A percentile compares a stretch with the other conserved stretches of the same genome.
These are phyloP conservation scores for Pseudorasbora parva DNA, from an alignment of 2,113 vertebrate genomes.

Conservation along the genomic window DNA sequence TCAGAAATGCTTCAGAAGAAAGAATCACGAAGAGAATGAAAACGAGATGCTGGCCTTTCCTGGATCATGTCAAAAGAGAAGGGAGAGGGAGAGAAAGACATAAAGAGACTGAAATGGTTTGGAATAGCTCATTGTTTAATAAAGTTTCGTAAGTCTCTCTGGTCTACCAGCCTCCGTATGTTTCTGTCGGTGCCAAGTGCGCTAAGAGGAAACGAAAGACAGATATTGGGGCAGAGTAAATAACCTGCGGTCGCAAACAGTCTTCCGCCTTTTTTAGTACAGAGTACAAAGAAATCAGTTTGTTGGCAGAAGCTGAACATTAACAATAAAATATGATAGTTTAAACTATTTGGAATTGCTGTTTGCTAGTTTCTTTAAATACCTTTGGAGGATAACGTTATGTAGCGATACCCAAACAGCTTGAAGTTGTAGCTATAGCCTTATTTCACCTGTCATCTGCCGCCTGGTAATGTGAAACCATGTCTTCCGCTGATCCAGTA, in stretches of 20 bases:
- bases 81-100: constrained; percentile 63
- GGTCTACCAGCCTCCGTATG: constrained; percentile 57
- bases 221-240: neutral
- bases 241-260: constrained; percentile 7
- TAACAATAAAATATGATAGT: constrained; percentile 11
- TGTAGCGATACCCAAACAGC: constrained; percentile 5
- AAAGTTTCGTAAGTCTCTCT: constrained; percentile 70
- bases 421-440: constrained; percentile 28
- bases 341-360: constrained; percentile 16
- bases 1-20: constrained; percentile 75
- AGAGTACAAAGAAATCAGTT: neutral
- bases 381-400: neutral
- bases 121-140: constrained; percentile 70
- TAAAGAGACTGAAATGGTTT: constrained; percentile 65
- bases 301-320: constrained; percentile 6
- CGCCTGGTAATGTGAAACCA: constrained; percentile 25
- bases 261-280: neutral
- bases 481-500: constrained; percentile 32
- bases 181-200: constrained; percentile 64
- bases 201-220: constrained; percentile 18
- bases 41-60: constrained; percentile 67
- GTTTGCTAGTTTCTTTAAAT: constrained; percentile 2
- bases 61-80: constrained; percentile 63
- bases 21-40: constrained; percentile 70
- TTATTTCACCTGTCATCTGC: constrained; percentile 41